A percentile compares a stretch with the other conserved stretches of the same genome.
Conservation (phyloP, 2,797 vertebrate species). For the Simalia tracyae region DNA sequence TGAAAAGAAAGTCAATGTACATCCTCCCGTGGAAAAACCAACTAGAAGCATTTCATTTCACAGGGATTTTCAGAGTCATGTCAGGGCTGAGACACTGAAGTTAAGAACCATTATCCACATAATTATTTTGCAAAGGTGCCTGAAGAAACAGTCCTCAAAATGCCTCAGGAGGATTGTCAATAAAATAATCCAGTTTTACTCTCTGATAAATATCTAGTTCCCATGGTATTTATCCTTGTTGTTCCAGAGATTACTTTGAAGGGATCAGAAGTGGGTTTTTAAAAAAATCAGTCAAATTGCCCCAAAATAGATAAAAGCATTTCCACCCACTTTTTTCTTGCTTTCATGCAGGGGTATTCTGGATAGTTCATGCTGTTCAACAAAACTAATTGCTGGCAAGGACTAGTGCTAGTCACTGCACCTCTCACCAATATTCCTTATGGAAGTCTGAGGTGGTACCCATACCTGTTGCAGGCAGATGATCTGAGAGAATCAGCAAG, state of each 20-base stretch:
- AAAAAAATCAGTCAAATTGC: background rate
- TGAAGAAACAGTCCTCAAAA: conserved; percentile 9
- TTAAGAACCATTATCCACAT: conserved; percentile 6
- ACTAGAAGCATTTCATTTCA: conserved; percentile 55
- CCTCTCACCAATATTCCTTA: background rate
- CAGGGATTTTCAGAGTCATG: conserved; percentile 47
- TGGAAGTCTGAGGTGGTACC: background rate
- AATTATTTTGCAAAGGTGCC: background rate
- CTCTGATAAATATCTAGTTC: background rate
- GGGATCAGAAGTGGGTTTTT: background rate
- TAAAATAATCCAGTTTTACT: background rate
- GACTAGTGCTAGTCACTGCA: background rate
- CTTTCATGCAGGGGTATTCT: background rate
- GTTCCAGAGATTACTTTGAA: background rate
- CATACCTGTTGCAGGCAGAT: background rate
- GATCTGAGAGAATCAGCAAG: background rate
- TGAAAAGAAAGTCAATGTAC: conserved; percentile 53
- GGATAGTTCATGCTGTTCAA: background rate
- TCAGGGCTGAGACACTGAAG: background rate
- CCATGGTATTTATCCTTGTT: background rate
- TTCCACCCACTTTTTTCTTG: background rate
- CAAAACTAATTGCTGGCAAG: background rate
- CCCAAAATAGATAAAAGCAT: background rate
- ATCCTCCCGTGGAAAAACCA: conserved; percentile 41
- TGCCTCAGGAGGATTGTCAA: conserved; percentile 9